Conservation (phyloP, 2,797 vertebrate genomes). For the Siniperca scherzeri region DNA sequence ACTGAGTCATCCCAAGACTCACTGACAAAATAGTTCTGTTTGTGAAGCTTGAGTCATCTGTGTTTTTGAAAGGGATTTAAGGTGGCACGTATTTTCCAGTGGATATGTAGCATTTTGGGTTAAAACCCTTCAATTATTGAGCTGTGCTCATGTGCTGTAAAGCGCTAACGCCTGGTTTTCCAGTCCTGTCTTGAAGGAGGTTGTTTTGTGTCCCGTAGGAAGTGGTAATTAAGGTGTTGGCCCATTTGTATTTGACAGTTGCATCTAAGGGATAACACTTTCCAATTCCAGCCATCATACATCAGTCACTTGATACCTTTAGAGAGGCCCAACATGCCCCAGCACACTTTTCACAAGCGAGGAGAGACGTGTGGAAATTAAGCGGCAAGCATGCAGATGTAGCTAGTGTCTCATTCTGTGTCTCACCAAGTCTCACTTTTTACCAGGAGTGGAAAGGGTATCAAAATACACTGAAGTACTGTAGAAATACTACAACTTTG, state of each 20-base stretch:
- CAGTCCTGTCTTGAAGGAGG: constrained; percentile 53
- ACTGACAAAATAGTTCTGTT: constrained; percentile 34
- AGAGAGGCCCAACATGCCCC: constrained; percentile 26
- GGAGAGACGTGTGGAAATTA: constrained; percentile 13
- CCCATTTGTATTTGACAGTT: constrained; percentile 70
- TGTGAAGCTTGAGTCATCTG: constrained; percentile 55
- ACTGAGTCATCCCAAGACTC: constrained; percentile 30
- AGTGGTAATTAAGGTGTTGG: constrained; percentile 68
- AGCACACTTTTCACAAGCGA: constrained; percentile 24
- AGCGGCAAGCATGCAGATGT: constrained; percentile 29
- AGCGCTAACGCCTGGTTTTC: constrained; percentile 69
- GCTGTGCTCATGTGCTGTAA: constrained; percentile 46
- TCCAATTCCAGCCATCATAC: constrained; percentile 62
- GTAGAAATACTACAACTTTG: neutral
- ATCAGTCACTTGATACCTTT: constrained; percentile 65
- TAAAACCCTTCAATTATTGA: constrained; percentile 76
- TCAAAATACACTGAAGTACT: neutral
- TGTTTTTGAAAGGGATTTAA: constrained; percentile 65
- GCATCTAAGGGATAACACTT: constrained; percentile 69
- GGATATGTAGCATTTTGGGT: constrained; percentile 60
- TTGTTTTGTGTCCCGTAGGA: constrained; percentile 67
- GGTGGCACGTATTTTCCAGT: constrained; percentile 73
- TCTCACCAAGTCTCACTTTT: constrained; percentile 13
- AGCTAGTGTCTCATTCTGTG: constrained; percentile 31
- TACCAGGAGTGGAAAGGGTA: constrained; percentile 30